A percentile compares a stretch with the other conserved stretches of the same genome.
These are phyloP conservation scores for Magallana ariakensis DNA, from an alignment of 1,140 invertebrate genomes.

Conservation along the genomic window DNA sequence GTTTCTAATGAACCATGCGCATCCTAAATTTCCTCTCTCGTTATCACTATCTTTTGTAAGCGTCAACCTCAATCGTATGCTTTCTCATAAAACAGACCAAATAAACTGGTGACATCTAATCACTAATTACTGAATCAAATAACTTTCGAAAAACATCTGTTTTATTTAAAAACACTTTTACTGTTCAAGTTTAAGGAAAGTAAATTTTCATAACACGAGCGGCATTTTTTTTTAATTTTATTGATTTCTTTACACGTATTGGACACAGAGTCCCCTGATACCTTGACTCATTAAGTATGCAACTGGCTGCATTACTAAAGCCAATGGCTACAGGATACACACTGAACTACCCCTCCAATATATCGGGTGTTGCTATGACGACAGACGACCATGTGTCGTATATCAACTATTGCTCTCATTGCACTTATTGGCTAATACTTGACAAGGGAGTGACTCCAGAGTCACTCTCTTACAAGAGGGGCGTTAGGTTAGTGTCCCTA, in stretches of 20 bases:
- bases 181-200: conserved; percentile 10
- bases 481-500: background rate
- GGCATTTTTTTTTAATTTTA: background rate
- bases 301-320: conserved; percentile 28
- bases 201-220: conserved; percentile 11
- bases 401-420: background rate
- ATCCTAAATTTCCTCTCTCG: conserved; percentile 17
- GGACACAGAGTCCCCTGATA: conserved; percentile 24
- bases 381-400: conserved; percentile 32
- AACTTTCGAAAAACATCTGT: background rate
- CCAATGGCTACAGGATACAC: conserved; percentile 28
- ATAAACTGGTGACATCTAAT: conserved; percentile 19
- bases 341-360: conserved; percentile 12
- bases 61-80: conserved; percentile 10
- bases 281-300: conserved; percentile 17
- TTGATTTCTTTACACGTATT: conserved; percentile 24
- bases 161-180: background rate
- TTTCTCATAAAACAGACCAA: conserved; percentile 11
- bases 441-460: background rate
- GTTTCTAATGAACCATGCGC: conserved; percentile 34
- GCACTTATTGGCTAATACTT: background rate
- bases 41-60: conserved; percentile 21
- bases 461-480: too few relatives aligned
- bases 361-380: conserved; percentile 26
- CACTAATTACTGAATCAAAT: conserved; percentile 32